phyloP scores from a whole-genome alignment of 1,140 invertebrate species.

The Conopomorpha cramerella region DNA sequence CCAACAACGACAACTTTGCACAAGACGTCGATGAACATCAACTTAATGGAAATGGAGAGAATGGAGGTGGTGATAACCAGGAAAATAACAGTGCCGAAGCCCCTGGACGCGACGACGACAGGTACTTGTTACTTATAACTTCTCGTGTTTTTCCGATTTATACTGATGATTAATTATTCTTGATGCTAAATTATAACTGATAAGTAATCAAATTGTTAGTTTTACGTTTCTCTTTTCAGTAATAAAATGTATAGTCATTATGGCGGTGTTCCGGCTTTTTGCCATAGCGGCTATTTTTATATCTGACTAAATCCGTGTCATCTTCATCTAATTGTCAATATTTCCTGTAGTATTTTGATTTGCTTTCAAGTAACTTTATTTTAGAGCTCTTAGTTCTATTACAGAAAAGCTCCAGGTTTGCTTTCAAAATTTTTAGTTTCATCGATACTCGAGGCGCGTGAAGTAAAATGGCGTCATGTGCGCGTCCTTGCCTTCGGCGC shows the following conservation, averaged over 20 bases:
- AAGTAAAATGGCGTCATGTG: slow-evolving; percentile 54
- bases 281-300: slow-evolving; percentile 23
- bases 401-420: slow-evolving; percentile 34
- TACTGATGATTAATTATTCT: background rate
- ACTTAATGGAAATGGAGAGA: slow-evolving; percentile 63
- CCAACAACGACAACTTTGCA: slow-evolving; percentile 69
- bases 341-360: slow-evolving; percentile 37
- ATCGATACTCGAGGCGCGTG: slow-evolving; percentile 32
- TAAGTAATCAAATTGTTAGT: too few species aligned
- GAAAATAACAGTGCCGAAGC: slow-evolving; percentile 67
- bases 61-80: slow-evolving; percentile 64
- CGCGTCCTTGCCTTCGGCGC: slow-evolving; percentile 36
- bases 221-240: slow-evolving; percentile 14
- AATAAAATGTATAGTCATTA: slow-evolving; percentile 27
- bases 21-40: slow-evolving; percentile 68
- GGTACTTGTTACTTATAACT: slow-evolving; percentile 52
- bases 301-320: slow-evolving; percentile 41
- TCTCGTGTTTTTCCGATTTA: slow-evolving; percentile 3
- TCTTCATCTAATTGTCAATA: slow-evolving; percentile 54
- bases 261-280: slow-evolving; percentile 50
- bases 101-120: slow-evolving; percentile 74
- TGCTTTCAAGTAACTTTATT: slow-evolving; percentile 28
- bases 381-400: slow-evolving; percentile 45
- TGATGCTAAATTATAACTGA: background rate
- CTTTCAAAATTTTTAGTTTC: slow-evolving; percentile 22